A percentile compares a stretch with the other conserved stretches of the same genome.
Evolutionary conservation across 2,888 invertebrate genomes (phyloP).

Genomic region (Mantis religiosa): DNA sequence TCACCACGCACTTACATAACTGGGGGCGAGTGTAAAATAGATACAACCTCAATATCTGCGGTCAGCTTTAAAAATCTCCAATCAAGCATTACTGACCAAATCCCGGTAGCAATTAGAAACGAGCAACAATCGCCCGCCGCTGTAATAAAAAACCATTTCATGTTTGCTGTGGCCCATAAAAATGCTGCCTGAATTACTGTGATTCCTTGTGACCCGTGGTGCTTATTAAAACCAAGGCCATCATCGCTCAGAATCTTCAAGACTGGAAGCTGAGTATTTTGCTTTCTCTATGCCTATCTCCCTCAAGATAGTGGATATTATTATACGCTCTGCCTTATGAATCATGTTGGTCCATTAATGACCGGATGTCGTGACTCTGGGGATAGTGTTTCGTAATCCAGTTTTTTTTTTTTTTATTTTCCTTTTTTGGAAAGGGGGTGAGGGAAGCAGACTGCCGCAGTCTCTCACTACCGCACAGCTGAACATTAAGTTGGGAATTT

Average conservation of each 20-base stretch:
- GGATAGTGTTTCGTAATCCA: neutral
- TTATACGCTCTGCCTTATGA: neutral
- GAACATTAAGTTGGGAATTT: neutral
- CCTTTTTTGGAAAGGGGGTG: neutral
- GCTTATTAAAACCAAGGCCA: neutral
- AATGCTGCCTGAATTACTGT: neutral
- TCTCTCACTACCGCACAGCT: neutral
- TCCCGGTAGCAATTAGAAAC: neutral
- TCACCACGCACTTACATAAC: neutral
- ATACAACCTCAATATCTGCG: neutral
- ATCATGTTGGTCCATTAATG: neutral
- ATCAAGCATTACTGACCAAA: neutral
- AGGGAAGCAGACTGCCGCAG: neutral
- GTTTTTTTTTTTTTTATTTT: too few relatives aligned
- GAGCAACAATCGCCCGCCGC: neutral
- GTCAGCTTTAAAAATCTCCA: neutral
- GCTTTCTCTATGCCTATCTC: neutral
- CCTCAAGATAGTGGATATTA: neutral
- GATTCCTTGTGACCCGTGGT: neutral
- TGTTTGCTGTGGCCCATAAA: neutral
- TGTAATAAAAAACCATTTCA: neutral
- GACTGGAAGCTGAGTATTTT: neutral
- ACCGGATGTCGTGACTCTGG: neutral
- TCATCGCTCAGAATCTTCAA: neutral
- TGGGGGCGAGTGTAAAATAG: neutral